Percentiles rank a stretch among this genome's conserved stretches.
phyloP scores from a whole-genome alignment of 2,797 vertebrate genomes.

The Champsocephalus gunnari region DNA sequence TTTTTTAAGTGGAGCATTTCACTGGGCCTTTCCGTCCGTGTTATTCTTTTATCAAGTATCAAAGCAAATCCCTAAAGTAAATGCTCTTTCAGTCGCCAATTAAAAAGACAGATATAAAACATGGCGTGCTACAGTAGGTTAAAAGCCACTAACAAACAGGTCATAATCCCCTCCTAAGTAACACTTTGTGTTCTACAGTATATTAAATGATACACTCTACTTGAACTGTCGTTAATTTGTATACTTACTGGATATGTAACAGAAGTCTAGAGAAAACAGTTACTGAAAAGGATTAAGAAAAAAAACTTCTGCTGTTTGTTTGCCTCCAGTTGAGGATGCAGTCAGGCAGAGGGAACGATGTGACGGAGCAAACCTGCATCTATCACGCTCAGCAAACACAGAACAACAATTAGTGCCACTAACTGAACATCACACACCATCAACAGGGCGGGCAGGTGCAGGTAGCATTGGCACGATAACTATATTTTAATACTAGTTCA shows the following conservation, averaged over 20 bases:
- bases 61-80: constrained; percentile 24
- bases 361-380: neutral
- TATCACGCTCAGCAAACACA: neutral
- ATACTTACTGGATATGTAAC: constrained; percentile 13
- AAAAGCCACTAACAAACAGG: constrained; percentile 7
- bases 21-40: neutral
- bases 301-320: neutral
- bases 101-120: constrained; percentile 22
- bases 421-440: neutral
- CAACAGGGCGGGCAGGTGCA: neutral
- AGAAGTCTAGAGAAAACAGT: constrained; percentile 16
- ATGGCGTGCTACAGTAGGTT: neutral
- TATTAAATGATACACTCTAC: neutral
- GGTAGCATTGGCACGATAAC: neutral
- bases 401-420: neutral
- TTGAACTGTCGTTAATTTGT: constrained; percentile 1
- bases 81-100: constrained; percentile 8
- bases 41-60: constrained; percentile 13
- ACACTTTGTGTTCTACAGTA: constrained; percentile 11
- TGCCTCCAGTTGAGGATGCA: neutral
- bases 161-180: neutral
- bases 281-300: neutral
- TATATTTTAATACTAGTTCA: neutral
- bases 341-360: constrained; percentile 10
- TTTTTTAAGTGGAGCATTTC: too few relatives aligned